These are phyloP conservation scores for Eidolon dupreanum DNA, from an alignment of 2,797 vertebrate genomes.

Conservation along the genomic window DNA sequence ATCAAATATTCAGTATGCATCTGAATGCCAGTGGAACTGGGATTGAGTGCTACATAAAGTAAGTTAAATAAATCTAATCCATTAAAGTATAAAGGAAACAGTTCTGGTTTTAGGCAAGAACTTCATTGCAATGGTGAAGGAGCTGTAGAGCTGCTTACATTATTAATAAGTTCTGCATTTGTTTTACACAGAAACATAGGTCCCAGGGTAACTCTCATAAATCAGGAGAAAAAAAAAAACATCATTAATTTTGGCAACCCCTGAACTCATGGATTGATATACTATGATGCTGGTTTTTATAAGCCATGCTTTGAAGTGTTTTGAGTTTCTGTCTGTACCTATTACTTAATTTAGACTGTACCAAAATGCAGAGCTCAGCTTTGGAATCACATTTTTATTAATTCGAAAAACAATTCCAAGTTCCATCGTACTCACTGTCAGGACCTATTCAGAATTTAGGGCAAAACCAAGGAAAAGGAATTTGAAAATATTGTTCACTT, in stretches of 20 bases:
- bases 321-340: slow-evolving; percentile 18
- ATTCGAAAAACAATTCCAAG: not conserved
- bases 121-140: not conserved
- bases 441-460: slow-evolving; percentile 45
- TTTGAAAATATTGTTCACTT: slow-evolving; percentile 59
- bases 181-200: slow-evolving; percentile 9
- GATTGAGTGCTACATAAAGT: not conserved
- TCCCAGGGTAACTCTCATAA: slow-evolving; percentile 23
- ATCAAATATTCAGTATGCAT: slow-evolving; percentile 40
- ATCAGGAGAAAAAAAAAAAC: not conserved
- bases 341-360: slow-evolving; percentile 17
- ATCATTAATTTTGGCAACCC: slow-evolving; percentile 18
- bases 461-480: slow-evolving; percentile 27
- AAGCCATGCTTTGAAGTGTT: slow-evolving; percentile 22
- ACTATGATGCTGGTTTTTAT: not conserved
- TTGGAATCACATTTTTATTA: slow-evolving; percentile 45
- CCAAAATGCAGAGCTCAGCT: slow-evolving; percentile 19
- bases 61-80: slow-evolving; percentile 57
- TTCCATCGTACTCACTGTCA: not conserved
- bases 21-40: not conserved
- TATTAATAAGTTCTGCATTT: slow-evolving; percentile 53
- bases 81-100: slow-evolving; percentile 49
- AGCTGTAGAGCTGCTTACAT: slow-evolving; percentile 23
- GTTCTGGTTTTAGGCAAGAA: slow-evolving; percentile 22
- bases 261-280: not conserved